These are phyloP conservation scores for Rhinichthys osculus DNA, from an alignment of 2,797 vertebrate species.

Conservation along the genomic window DNA sequence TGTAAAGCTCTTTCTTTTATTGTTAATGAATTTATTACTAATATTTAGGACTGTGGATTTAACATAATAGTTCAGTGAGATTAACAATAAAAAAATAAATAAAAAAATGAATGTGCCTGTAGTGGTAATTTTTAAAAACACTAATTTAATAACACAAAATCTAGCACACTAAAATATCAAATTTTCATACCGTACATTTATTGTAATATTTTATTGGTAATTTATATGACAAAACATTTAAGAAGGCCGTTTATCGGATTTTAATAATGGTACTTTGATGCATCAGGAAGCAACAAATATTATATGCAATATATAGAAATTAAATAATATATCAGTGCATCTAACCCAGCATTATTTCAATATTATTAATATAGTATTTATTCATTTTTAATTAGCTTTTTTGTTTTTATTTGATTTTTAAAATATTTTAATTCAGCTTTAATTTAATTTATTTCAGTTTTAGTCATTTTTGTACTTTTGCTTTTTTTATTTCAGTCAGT, in stretches of 20 bases:
- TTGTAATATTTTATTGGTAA: not conserved
- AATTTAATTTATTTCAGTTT: not conserved
- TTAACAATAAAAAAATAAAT: not conserved
- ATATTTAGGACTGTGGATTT: not conserved
- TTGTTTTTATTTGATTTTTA: not conserved
- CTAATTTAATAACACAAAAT: not conserved
- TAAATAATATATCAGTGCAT: not conserved
- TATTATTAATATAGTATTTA: not conserved
- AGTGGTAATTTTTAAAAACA: not conserved
- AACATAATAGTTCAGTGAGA: not conserved
- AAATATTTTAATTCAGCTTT: not conserved
- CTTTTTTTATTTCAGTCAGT: not conserved
- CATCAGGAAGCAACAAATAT: not conserved
- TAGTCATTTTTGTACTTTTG: not conserved
- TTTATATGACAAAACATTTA: not conserved
- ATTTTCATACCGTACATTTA: not conserved
- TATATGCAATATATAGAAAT: not conserved
- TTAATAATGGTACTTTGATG: not conserved
- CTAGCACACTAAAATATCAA: not conserved
- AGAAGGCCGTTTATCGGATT: not conserved
- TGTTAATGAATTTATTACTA: not conserved
- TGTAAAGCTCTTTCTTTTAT: slow-evolving; percentile 22
- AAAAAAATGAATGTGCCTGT: not conserved
- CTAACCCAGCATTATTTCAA: not conserved
- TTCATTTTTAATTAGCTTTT: not conserved